Evolutionary conservation across 2,797 vertebrate genomes (phyloP).

Genomic region (Tragelaphus eurycerus): DNA sequence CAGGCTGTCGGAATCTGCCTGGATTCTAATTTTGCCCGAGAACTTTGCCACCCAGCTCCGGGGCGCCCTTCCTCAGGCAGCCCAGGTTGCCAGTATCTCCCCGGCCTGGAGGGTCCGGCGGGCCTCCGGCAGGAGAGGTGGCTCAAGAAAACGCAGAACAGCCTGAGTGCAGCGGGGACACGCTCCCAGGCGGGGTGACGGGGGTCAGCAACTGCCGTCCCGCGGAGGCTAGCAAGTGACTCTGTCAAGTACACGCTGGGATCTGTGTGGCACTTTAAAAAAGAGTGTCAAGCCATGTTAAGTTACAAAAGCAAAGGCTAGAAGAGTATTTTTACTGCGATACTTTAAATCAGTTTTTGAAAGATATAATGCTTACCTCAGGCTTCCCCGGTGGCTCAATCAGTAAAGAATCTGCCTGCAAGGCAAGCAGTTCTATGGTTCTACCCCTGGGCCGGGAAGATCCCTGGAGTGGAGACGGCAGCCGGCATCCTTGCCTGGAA

Average conservation of each 20-base stretch:
- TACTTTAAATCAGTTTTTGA: neutral
- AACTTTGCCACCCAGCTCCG: neutral
- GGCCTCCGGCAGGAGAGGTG: neutral
- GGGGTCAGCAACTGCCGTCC: neutral
- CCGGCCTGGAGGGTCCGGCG: neutral
- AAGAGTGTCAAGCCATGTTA: neutral
- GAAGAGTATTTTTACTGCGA: neutral
- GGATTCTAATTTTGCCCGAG: conserved; percentile 55
- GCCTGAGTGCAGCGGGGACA: neutral
- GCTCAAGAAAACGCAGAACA: neutral
- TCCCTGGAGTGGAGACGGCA: neutral
- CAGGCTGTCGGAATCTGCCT: conserved; percentile 5
- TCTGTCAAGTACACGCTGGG: neutral
- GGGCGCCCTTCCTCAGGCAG: neutral
- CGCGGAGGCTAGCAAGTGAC: neutral
- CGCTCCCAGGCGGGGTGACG: accelerated
- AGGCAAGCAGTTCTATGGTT: accelerated
- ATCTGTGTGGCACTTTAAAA: neutral
- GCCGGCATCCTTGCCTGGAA: neutral
- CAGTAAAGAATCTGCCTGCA: neutral
- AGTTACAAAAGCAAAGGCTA: conserved; percentile 5
- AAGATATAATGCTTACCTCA: neutral
- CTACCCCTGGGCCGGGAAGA: neutral
- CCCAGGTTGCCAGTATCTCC: neutral
- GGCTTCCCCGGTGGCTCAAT: neutral